Base-by-base conservation (phyloP, 2,888 invertebrate species). In the Oscheius sp. region DNA sequence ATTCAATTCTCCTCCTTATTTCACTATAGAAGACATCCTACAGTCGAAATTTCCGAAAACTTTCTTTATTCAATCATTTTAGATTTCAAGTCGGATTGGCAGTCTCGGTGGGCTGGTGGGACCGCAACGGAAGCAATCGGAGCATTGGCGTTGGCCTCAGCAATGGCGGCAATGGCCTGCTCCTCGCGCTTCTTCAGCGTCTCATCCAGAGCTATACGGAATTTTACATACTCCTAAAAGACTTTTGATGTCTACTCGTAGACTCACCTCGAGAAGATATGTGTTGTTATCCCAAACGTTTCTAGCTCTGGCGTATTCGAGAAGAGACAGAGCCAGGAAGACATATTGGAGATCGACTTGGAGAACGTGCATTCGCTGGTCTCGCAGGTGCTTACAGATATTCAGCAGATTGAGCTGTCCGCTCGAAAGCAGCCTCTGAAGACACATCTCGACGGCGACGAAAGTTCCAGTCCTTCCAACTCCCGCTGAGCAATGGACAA, bases 401-500 rank as follows among this genome's bases (percentile, higher is more conserved):
- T 6, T 37, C 8, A 37, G 6, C 8, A 37, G 37, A 37, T 37
- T 37, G 37, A 37, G 37, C 12, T 37, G 37, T 37, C 37, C 37
- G 8, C 8, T 37, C 8, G 37, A 10, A 6, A 37, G 15, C 8
- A 37, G 6, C 8, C 37, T 37, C 37, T 37, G 37, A 2, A 53
- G 53, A 53, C 53, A 53, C 53, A 53, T 53, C 25, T 53, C 53
- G 31, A 53, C 53, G 3, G 53, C 53, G 15, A 53, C 53, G n/a
- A 53, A 17, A 10, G 53, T 53, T 27, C 53, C 53, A 17, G 53
- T 53, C 15, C 53, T 20, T 29, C 53, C 53, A n/a, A 53, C 25
- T 23, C 53, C 53, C 15, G 53, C 53, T 15, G 68, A 71, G 53
- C 73, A 73, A 29, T 73, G 73, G 5, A 73, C 71, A 15, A 73